phyloP scores from a whole-genome alignment of 2,797 vertebrate genomes.

The Xenentodon cancila region DNA sequence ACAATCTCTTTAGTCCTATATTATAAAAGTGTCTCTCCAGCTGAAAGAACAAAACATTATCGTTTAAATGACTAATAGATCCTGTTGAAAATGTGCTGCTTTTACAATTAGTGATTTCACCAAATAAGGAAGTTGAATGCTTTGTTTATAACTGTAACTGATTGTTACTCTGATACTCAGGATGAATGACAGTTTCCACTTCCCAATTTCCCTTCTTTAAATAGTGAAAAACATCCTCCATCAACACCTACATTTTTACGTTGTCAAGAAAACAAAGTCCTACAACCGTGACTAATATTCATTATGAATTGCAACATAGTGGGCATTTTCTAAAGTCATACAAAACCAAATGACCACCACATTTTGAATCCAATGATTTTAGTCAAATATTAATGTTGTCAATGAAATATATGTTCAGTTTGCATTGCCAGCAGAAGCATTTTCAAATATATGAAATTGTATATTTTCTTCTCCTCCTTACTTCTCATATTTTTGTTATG shows the following conservation, averaged over 20 bases:
- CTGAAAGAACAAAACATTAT: neutral
- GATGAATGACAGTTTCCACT: slow-evolving; percentile 30
- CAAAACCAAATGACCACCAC: neutral
- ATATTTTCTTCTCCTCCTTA: too few relatives aligned
- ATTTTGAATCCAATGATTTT: neutral
- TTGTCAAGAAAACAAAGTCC: slow-evolving; percentile 22
- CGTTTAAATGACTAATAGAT: too few relatives aligned
- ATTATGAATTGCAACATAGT: slow-evolving; percentile 28
- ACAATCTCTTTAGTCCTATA: neutral
- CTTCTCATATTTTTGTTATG: too few relatives aligned
- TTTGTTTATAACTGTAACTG: neutral
- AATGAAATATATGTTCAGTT: neutral
- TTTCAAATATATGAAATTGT: too few relatives aligned
- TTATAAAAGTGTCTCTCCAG: neutral
- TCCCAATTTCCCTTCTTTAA: slow-evolving; percentile 65
- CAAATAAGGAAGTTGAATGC: neutral
- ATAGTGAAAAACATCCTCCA: neutral
- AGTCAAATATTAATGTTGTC: too few relatives aligned
- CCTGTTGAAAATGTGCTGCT: too few relatives aligned
- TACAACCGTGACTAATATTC: slow-evolving; percentile 32
- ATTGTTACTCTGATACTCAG: rapidly evolving
- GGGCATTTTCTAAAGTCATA: slow-evolving; percentile 8
- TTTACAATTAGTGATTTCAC: too few relatives aligned
- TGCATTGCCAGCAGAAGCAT: neutral
- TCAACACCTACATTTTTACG: neutral